Evolutionary conservation across 2,797 vertebrate genomes (phyloP).

Genomic region (Gephyroberyx darwinii): DNA sequence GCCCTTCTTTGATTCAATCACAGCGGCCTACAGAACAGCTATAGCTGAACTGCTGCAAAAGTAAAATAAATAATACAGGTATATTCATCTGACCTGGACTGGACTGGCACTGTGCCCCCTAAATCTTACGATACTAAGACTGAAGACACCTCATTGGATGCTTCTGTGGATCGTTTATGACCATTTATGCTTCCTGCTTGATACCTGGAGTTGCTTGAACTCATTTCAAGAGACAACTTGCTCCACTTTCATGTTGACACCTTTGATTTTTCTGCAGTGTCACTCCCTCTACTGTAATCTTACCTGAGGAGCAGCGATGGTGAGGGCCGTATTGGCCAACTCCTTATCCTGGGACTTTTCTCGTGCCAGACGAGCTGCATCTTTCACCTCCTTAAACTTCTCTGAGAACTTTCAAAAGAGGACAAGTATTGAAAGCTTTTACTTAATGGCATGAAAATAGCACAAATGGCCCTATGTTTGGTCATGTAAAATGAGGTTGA

Average conservation of each 20-base stretch:
- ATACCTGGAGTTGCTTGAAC: conserved; percentile 8
- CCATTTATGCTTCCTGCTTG: not conserved
- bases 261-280: not conserved
- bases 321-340: conserved; percentile 89
- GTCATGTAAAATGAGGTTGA: not conserved
- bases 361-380: conserved; percentile 90
- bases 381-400: conserved; percentile 95
- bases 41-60: conserved; percentile 25
- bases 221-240: not conserved
- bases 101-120: conserved; percentile 8
- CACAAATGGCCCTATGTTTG: not conserved
- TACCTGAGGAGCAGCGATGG: conserved; percentile 91
- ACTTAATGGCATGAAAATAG: conserved; percentile 6
- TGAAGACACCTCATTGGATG: not conserved
- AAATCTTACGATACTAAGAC: not conserved
- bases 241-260: conserved; percentile 16
- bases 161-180: not conserved
- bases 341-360: conserved; percentile 98
- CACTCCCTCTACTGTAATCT: conserved; percentile 16
- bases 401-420: conserved; percentile 88
- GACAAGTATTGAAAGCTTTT: conserved; percentile 15
- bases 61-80: conserved; percentile 7
- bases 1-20: conserved; percentile 40
- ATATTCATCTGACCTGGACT: conserved; percentile 33
- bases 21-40: not conserved